These are phyloP conservation scores for Elephas maximus DNA, from an alignment of 2,113 vertebrate genomes.

Conservation along the genomic window DNA sequence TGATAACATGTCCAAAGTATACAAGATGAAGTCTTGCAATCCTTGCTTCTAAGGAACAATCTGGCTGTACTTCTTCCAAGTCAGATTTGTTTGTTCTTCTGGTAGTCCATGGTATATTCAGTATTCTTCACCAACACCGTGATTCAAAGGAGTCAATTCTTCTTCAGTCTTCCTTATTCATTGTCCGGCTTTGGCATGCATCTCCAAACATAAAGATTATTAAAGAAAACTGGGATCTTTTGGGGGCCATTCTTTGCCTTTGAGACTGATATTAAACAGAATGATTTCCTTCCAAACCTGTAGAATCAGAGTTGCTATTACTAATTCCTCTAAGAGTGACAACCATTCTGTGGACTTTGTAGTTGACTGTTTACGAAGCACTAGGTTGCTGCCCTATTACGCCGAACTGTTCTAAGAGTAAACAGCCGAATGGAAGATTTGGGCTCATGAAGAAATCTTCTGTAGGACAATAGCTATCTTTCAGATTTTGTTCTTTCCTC, in stretches of 20 bases:
- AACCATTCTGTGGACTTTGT: background rate
- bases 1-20: too few species aligned
- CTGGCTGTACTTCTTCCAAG: too few species aligned
- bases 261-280: slow-evolving; percentile 46
- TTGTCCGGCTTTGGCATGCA: too few species aligned
- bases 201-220: background rate
- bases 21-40: too few species aligned
- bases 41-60: too few species aligned
- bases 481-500: background rate
- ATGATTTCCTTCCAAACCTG: slow-evolving; percentile 47
- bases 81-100: too few species aligned
- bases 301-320: background rate
- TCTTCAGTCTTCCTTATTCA: too few species aligned
- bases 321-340: background rate
- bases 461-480: background rate
- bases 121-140: too few species aligned
- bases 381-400: background rate
- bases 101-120: too few species aligned
- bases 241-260: background rate
- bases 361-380: background rate
- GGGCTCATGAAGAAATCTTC: background rate
- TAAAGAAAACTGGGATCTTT: slow-evolving; percentile 1
- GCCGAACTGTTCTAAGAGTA: background rate
- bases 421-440: background rate
- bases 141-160: too few species aligned